Evolutionary conservation across 2,113 vertebrate species (phyloP).

Genomic region (Zosterops hypoxanthus): DNA sequence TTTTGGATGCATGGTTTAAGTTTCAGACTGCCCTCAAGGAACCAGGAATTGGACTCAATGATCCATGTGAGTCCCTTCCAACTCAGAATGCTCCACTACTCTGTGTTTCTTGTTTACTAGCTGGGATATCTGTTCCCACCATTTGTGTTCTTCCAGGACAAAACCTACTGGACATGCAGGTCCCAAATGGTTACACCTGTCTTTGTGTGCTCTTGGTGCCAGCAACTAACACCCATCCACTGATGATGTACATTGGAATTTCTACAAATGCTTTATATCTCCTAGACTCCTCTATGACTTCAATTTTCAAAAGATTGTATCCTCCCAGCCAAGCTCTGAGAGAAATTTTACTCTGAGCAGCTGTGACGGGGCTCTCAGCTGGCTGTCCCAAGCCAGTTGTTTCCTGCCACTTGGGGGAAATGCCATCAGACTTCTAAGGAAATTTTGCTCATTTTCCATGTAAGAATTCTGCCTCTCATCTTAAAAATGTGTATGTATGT

Average conservation of each 20-base stretch:
- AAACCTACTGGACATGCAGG: background rate
- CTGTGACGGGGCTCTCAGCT: background rate
- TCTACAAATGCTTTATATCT: background rate
- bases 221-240: background rate
- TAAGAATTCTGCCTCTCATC: background rate
- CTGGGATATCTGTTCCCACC: background rate
- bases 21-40: background rate
- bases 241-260: accelerated
- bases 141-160: background rate
- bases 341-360: background rate
- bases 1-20: background rate
- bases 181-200: background rate
- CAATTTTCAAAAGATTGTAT: background rate
- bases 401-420: background rate
- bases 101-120: background rate
- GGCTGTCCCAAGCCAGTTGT: background rate
- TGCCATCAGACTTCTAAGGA: background rate
- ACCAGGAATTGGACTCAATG: background rate
- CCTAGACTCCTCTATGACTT: background rate
- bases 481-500: background rate
- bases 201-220: background rate
- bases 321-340: background rate
- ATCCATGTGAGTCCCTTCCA: background rate
- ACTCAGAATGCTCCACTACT: background rate
- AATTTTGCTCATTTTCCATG: background rate